Percentiles rank a stretch among this genome's conserved stretches.
Conservation (phyloP, 2,113 vertebrate species). For the Nothobranchius furzeri region DNA sequence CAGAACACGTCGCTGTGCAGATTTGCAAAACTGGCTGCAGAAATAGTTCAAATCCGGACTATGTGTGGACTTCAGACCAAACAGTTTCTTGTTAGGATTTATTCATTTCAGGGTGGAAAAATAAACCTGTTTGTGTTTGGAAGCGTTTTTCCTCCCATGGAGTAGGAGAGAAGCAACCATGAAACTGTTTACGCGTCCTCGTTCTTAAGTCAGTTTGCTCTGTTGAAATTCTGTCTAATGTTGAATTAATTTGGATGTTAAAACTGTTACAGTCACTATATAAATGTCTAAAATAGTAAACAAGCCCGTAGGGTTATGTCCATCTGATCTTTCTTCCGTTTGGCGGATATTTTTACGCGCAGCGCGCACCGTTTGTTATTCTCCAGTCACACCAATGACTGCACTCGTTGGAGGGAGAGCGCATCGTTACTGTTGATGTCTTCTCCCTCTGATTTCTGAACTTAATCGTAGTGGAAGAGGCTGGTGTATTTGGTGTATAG, state of each 20-base stretch:
- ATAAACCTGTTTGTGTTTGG: background rate
- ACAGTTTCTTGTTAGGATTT: slow-evolving; percentile 25
- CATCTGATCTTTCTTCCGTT: background rate
- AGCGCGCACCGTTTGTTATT: slow-evolving; percentile 11
- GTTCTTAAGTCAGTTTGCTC: too few species aligned
- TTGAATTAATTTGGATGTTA: too few species aligned
- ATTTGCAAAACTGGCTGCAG: slow-evolving; percentile 53
- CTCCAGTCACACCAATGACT: slow-evolving; percentile 6
- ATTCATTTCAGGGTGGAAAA: slow-evolving; percentile 1
- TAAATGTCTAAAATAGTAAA: background rate
- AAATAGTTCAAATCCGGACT: slow-evolving; percentile 58
- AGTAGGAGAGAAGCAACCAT: background rate
- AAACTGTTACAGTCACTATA: too few species aligned
- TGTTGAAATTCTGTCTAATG: too few species aligned
- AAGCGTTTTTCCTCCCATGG: background rate
- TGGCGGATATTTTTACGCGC: background rate
- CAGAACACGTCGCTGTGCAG: slow-evolving; percentile 42
- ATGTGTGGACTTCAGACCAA: slow-evolving; percentile 29
- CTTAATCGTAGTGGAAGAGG: slow-evolving; percentile 69
- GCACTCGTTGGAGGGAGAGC: slow-evolving; percentile 1
- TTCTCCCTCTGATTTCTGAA: slow-evolving; percentile 64
- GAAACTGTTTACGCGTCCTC: background rate
- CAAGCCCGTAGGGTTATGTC: background rate
- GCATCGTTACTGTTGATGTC: slow-evolving; percentile 55
- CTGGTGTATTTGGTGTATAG: slow-evolving; percentile 40